These are phyloP conservation scores for Hylyphantes graminicola DNA, from an alignment of 1,140 invertebrate species.

Conservation along the genomic window DNA sequence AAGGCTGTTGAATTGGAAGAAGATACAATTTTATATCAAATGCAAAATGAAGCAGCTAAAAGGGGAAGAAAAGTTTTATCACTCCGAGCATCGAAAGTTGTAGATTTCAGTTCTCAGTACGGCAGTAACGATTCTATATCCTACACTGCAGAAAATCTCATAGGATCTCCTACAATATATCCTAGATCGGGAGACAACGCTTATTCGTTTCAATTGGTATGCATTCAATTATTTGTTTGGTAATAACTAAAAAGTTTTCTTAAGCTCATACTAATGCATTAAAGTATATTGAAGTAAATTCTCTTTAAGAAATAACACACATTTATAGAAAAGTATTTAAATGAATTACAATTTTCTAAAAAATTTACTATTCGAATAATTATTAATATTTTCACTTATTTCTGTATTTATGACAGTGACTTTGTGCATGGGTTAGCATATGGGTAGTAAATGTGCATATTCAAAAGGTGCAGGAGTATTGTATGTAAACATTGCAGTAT, in stretches of 20 bases:
- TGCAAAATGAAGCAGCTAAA: slow-evolving; percentile 20
- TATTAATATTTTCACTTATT: too few relatives aligned
- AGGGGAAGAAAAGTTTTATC: slow-evolving; percentile 23
- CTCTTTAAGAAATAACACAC: too few relatives aligned
- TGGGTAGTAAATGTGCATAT: too few relatives aligned
- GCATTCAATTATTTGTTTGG: not conserved
- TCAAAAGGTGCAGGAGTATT: too few relatives aligned
- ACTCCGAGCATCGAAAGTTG: slow-evolving; percentile 69
- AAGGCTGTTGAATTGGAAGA: slow-evolving; percentile 32
- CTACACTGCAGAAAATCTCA: slow-evolving; percentile 86
- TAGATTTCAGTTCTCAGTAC: slow-evolving; percentile 90
- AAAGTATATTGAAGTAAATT: too few relatives aligned
- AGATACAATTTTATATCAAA: slow-evolving; percentile 18
- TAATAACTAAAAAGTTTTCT: not conserved
- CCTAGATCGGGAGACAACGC: slow-evolving; percentile 90
- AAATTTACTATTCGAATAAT: too few relatives aligned
- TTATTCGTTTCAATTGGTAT: slow-evolving; percentile 87
- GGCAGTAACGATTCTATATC: slow-evolving; percentile 87
- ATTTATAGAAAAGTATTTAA: too few relatives aligned
- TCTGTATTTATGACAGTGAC: too few relatives aligned
- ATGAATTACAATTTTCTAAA: too few relatives aligned
- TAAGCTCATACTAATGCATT: too few relatives aligned
- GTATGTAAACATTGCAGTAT: too few relatives aligned
- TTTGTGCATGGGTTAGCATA: too few relatives aligned
- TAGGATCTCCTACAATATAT: slow-evolving; percentile 83